Conservation (phyloP, 2,888 invertebrate genomes). For the Eristalis arbustorum region DNA sequence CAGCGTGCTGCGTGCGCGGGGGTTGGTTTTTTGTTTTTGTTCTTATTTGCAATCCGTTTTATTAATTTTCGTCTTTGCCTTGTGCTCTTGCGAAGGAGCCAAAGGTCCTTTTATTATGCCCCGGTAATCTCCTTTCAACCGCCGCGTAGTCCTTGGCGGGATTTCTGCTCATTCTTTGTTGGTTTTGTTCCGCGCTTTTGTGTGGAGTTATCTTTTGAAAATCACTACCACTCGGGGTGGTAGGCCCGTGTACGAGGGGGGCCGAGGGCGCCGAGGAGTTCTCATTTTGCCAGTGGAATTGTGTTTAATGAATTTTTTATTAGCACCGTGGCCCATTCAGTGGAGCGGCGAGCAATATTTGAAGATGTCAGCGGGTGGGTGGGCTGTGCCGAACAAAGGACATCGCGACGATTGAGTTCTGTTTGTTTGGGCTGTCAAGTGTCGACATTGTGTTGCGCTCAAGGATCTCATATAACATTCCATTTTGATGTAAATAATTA, state of each 20-base stretch:
- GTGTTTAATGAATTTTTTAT: slow-evolving; percentile 56
- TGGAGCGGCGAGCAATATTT: slow-evolving; percentile 14
- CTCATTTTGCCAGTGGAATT: slow-evolving; percentile 24
- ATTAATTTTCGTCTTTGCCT: slow-evolving; percentile 54
- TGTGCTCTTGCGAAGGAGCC: slow-evolving; percentile 8
- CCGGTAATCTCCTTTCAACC: slow-evolving; percentile 38
- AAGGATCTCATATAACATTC: slow-evolving; percentile 5
- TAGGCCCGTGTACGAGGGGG: neutral
- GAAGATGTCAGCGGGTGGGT: slow-evolving; percentile 3
- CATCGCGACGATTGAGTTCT: neutral
- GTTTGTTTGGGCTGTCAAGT: slow-evolving; percentile 30
- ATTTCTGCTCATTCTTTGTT: neutral
- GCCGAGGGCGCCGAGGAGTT: neutral
- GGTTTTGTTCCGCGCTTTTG: neutral
- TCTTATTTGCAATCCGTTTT: slow-evolving; percentile 54
- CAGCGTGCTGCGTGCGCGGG: neutral
- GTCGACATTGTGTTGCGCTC: slow-evolving; percentile 8
- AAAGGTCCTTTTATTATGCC: slow-evolving; percentile 46
- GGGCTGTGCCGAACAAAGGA: neutral
- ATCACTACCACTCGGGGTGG: slow-evolving; percentile 3
- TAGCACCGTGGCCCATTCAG: slow-evolving; percentile 6
- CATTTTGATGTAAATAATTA: slow-evolving; percentile 1
- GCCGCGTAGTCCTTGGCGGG: slow-evolving; percentile 21
- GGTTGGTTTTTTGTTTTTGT: slow-evolving; percentile 1
- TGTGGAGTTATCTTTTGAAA: slow-evolving; percentile 29